phyloP scores from a whole-genome alignment of 2,797 vertebrate species.

The Myiothlypis coronata region DNA sequence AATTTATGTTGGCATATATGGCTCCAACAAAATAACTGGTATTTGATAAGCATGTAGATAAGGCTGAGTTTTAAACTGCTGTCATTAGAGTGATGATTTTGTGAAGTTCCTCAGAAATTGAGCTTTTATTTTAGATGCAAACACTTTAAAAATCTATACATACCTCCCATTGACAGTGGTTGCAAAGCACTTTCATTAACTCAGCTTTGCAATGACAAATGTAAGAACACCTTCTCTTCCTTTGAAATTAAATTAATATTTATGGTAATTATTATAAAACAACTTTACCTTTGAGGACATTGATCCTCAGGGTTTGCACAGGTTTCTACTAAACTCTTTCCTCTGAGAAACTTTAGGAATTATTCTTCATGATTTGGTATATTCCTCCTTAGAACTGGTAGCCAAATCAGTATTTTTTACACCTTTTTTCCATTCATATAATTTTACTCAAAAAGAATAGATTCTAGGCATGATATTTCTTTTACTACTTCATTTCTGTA shows the following conservation, averaged over 20 bases:
- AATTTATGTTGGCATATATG: not conserved
- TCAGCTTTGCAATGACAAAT: not conserved
- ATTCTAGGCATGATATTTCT: not conserved
- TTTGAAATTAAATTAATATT: not conserved
- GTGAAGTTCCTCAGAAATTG: not conserved
- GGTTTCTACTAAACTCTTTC: not conserved
- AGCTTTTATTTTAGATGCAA: not conserved
- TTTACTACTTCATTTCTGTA: not conserved
- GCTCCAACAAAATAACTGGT: not conserved
- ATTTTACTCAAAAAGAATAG: not conserved
- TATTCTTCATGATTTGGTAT: not conserved
- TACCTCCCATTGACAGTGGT: not conserved
- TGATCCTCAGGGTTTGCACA: not conserved
- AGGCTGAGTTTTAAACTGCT: not conserved
- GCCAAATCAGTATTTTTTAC: not conserved
- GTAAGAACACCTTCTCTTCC: not conserved
- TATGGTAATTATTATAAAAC: not conserved
- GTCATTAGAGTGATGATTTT: not conserved
- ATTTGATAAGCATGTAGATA: not conserved
- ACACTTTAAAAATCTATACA: not conserved
- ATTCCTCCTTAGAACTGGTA: not conserved
- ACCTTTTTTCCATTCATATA: not conserved
- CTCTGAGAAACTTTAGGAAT: not conserved
- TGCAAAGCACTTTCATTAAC: not conserved
- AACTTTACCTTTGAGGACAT: not conserved